Base-by-base conservation (phyloP, 2,113 vertebrate genomes). In the Geococcyx californianus region DNA sequence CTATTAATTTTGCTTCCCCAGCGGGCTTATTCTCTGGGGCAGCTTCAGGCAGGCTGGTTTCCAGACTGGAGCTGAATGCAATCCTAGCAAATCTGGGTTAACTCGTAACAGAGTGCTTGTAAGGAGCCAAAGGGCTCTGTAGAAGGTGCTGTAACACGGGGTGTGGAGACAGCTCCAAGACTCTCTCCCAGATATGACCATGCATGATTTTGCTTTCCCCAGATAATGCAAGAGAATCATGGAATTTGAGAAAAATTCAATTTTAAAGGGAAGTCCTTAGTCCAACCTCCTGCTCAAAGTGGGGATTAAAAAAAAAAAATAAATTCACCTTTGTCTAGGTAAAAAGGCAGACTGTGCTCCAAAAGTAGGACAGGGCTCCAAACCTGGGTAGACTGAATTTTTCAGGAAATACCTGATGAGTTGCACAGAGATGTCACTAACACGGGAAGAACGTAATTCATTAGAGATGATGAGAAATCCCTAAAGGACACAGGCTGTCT, bases 401-500 rank as follows among this genome's bases (percentile, higher is more conserved):
- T 91, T 76, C 7, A 81, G 73, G 58, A 84, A 84, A 64, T 69
- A 68, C 3, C 10, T n/a, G 34, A 74, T 3, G 4, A 89, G 44
- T 31, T 72, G 44, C 25, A 76, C 11, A 54, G 77, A 84, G 28
- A 64, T 75, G 29, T 34, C 36, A 38, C 66, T 94, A 60, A 58
- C 67, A 74, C 85, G 49, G n/a, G 69, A 89, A 79, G 44, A 69
- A 87, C 62, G 40, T 47, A 80, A 85, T 83, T 94, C 79, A 93
- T 87, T 95, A 75, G 75, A 93, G 67, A 73, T 63, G 29, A 85
- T 51, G 26, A 94, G 54, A 87, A 73, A 70, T 90, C 59, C 67
- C 75, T 86, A 19, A 66, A 90, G 75, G 84, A 76, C 70, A 87
- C 11, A 62, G 59, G 7, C 72, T 74, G 47, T 67, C 78, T 90